These are phyloP conservation scores for Tetranychus truncatus DNA, from an alignment of 2,888 invertebrate genomes.

Conservation along the genomic window DNA sequence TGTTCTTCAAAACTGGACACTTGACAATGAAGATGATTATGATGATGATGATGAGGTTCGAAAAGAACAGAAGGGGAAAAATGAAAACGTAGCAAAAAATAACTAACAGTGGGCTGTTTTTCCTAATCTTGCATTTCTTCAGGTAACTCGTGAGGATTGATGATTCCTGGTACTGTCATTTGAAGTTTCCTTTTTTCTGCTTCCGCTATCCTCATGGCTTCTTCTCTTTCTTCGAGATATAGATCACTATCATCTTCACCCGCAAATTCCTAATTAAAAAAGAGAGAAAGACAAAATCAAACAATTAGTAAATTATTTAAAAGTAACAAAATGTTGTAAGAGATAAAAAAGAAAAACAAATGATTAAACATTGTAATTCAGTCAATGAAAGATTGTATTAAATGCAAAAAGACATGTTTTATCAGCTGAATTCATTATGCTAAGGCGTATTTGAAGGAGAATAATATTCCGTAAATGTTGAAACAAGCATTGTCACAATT, in stretches of 20 bases:
- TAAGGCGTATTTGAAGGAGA: too few relatives aligned
- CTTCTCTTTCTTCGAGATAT: conserved; percentile 87
- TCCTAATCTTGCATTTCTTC: conserved; percentile 72
- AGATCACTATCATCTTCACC: conserved; percentile 95
- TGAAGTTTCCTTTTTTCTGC: conserved; percentile 80
- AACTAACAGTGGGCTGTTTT: neutral
- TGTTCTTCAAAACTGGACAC: neutral
- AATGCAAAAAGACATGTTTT: too few relatives aligned
- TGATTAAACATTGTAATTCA: neutral
- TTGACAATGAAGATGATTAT: neutral
- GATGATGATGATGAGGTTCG: neutral
- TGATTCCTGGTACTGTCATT: conserved; percentile 82
- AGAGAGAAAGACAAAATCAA: conserved; percentile 16
- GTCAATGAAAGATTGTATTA: neutral
- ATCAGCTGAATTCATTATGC: too few relatives aligned
- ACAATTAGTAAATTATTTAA: neutral
- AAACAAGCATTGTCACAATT: too few relatives aligned
- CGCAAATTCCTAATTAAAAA: conserved; percentile 64
- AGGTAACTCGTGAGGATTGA: conserved; percentile 83
- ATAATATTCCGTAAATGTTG: too few relatives aligned
- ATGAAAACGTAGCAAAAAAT: neutral
- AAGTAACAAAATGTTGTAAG: neutral
- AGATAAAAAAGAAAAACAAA: conserved; percentile 4
- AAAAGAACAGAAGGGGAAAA: neutral
- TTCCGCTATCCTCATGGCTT: conserved; percentile 68